These are phyloP conservation scores for Typhlichthys eigenmanni DNA, from an alignment of 2,797 vertebrate species.

Conservation along the genomic window DNA sequence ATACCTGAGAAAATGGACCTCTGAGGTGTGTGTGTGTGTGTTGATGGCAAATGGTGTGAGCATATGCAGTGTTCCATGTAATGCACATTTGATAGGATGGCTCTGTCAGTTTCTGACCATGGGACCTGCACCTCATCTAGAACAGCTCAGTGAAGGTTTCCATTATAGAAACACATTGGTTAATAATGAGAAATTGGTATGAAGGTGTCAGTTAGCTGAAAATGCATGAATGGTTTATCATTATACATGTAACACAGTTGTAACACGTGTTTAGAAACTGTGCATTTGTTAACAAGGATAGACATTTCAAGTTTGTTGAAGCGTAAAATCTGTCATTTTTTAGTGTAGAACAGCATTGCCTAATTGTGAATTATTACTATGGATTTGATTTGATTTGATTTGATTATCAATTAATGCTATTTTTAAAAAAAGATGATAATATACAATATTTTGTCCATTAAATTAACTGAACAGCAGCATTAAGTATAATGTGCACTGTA, in stretches of 20 bases:
- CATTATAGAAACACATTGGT: too few relatives aligned
- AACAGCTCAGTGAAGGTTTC: neutral
- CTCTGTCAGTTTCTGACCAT: neutral
- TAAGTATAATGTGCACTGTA: neutral
- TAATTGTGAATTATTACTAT: neutral
- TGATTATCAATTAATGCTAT: neutral
- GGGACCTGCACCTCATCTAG: neutral
- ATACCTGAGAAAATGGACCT: slow-evolving; percentile 68
- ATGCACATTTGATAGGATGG: neutral
- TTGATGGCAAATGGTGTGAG: neutral
- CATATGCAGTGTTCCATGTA: neutral
- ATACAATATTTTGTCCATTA: neutral
- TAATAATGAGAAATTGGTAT: neutral
- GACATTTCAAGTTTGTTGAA: neutral
- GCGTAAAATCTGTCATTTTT: neutral
- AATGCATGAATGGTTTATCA: slow-evolving; percentile 7
- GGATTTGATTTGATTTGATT: neutral
- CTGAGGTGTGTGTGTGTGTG: slow-evolving; percentile 44
- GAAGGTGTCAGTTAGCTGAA: neutral
- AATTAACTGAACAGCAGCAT: slow-evolving; percentile 3
- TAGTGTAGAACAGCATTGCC: neutral
- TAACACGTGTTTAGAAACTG: slow-evolving; percentile 11
- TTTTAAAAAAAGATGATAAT: neutral
- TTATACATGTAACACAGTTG: neutral
- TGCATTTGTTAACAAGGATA: too few relatives aligned